A percentile compares a stretch with the other conserved stretches of the same genome.
phyloP scores from a whole-genome alignment of 2,888 invertebrate genomes.

The Eupithecia insigniata region DNA sequence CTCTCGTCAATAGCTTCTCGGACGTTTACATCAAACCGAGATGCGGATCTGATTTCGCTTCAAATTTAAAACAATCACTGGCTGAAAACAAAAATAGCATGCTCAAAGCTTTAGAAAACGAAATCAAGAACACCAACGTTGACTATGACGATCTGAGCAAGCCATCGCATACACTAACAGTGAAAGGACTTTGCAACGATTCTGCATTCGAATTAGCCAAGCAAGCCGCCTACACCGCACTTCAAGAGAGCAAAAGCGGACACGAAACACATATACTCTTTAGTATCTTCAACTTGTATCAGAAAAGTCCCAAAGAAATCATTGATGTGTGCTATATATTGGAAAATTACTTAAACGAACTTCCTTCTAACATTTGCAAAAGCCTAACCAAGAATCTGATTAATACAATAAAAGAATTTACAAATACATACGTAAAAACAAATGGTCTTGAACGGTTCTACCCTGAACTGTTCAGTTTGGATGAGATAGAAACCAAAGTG shows the following conservation, averaged over 20 bases:
- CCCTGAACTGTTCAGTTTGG: constrained; percentile 56
- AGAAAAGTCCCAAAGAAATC: constrained; percentile 59
- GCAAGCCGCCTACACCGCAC: constrained; percentile 79
- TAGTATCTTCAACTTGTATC: constrained; percentile 61
- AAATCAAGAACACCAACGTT: constrained; percentile 47
- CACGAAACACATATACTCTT: constrained; percentile 47
- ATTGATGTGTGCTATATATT: constrained; percentile 54
- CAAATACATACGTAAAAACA: constrained; percentile 25
- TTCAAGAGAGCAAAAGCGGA: constrained; percentile 50
- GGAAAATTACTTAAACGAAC: constrained; percentile 44
- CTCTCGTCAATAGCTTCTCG: constrained; percentile 84
- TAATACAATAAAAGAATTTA: neutral
- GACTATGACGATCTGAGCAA: constrained; percentile 33
- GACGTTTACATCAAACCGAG: constrained; percentile 87
- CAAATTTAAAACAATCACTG: constrained; percentile 69
- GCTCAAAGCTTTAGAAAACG: constrained; percentile 62
- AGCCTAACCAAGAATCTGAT: constrained; percentile 48
- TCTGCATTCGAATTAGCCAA: constrained; percentile 80
- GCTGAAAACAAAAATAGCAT: constrained; percentile 79
- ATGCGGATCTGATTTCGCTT: constrained; percentile 70
- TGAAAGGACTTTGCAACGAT: constrained; percentile 79
- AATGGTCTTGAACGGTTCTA: constrained; percentile 61
- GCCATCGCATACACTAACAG: constrained; percentile 65
- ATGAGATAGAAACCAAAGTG: constrained; percentile 45
- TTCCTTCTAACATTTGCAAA: neutral